Conservation (phyloP, 2,888 invertebrate species). For the Meiosimyza platycephala region DNA sequence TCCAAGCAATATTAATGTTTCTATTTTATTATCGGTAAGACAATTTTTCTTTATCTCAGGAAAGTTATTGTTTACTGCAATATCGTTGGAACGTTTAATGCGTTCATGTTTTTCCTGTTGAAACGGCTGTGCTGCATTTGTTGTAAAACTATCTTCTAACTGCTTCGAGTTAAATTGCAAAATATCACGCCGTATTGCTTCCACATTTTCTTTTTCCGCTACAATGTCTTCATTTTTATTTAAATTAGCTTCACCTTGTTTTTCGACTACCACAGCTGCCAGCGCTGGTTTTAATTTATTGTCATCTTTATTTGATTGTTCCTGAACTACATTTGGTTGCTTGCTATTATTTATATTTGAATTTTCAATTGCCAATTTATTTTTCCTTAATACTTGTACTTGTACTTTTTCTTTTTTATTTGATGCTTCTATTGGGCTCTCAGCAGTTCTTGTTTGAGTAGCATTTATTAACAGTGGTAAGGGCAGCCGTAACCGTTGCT, state of each 20-base stretch:
- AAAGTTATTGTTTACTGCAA: slow-evolving; percentile 29
- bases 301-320: neutral
- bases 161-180: slow-evolving; percentile 51
- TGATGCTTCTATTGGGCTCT: neutral
- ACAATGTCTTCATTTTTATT: slow-evolving; percentile 23
- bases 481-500: slow-evolving; percentile 58
- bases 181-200: slow-evolving; percentile 61
- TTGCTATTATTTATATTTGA: neutral
- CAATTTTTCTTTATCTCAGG: slow-evolving; percentile 51
- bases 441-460: slow-evolving; percentile 47
- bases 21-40: slow-evolving; percentile 52
- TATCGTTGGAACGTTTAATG: slow-evolving; percentile 50
- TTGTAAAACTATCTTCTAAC: slow-evolving; percentile 23
- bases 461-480: slow-evolving; percentile 59
- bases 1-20: slow-evolving; percentile 42
- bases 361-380: slow-evolving; percentile 29
- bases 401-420: slow-evolving; percentile 11
- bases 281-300: slow-evolving; percentile 1
- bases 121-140: neutral
- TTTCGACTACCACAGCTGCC: neutral
- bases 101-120: slow-evolving; percentile 40
- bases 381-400: slow-evolving; percentile 32
- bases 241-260: neutral
- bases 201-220: slow-evolving; percentile 52
- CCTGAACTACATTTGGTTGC: neutral